Evolutionary conservation across 2,113 vertebrate genomes (phyloP), one percentile per base, ranked within the genome.

Genomic region (Benitochromis conjunctus): DNA sequence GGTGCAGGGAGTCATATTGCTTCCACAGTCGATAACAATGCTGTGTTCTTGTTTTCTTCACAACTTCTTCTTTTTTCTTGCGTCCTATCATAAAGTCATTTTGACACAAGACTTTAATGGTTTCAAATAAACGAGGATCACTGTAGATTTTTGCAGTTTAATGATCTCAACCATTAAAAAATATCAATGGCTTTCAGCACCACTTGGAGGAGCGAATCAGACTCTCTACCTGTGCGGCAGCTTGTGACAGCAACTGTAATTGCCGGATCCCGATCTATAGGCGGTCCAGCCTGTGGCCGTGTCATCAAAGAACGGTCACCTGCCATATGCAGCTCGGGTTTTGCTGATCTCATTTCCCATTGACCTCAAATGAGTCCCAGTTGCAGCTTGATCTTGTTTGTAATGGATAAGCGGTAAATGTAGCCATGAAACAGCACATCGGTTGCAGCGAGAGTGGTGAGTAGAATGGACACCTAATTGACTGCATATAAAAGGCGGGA

Each of bases 351-450:
- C 85, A 85, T 91, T 93, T 80, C 82, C 89, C 90, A 91, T 87
- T 91, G 94, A 94, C 87, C 83, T 48, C 82, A 91, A 90, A 94
- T 82, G 89, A 92, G 90, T 87, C 90, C 87, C 91, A 93, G 93
- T 92, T 94, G 94, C 91, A 85, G 80, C 78, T 41, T 94, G 92
- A 94, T 93, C 93, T 95, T 86, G 87, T 94, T 93, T 94, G 91
- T 88, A 92, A 94, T 90, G 89, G 91, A 88, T 88, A 92, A 86
- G 81, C 89, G 85, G 90, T 90, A 88, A 93, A 92, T 92, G 89
- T 87, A 93, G 83, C 83, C 55, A 84, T 88, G 87, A 92, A 95
- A 90, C 82, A 85, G 90, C 80, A 85, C 81, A 81, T 86, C 88
- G 60, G 82, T 86, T 88, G 88, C 80, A 83, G 82, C 54, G 43